These are phyloP conservation scores for Ruditapes philippinarum DNA, from an alignment of 1,140 invertebrate genomes.

Conservation along the genomic window DNA sequence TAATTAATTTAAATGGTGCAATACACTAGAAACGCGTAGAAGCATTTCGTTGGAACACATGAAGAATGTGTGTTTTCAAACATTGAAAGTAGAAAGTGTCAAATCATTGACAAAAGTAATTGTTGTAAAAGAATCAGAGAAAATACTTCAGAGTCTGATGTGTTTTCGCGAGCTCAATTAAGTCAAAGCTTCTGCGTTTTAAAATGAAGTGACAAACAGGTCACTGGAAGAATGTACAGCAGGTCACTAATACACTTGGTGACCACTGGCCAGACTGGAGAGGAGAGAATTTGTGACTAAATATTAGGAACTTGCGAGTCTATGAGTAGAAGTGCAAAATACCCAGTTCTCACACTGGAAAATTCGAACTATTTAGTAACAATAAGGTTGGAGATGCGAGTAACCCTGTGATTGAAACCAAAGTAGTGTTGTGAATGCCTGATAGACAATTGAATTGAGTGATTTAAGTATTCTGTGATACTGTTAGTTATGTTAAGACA, in stretches of 20 bases:
- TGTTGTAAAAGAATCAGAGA: neutral
- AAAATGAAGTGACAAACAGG: slow-evolving; percentile 5
- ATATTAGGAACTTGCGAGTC: too few relatives aligned
- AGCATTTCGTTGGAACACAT: slow-evolving; percentile 14
- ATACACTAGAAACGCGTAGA: neutral
- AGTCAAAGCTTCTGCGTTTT: neutral
- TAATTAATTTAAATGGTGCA: slow-evolving; percentile 27
- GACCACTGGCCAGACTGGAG: too few relatives aligned
- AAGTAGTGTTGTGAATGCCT: too few relatives aligned
- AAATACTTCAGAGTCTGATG: neutral
- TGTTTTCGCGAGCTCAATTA: neutral
- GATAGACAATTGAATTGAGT: too few relatives aligned
- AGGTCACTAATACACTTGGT: too few relatives aligned
- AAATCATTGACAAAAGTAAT: neutral
- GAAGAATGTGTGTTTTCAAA: neutral
- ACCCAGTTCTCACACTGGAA: too few relatives aligned
- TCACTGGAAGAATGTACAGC: neutral
- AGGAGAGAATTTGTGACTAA: too few relatives aligned
- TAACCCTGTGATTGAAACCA: too few relatives aligned
- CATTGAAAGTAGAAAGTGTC: neutral
- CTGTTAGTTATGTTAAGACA: neutral
- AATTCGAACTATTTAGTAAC: too few relatives aligned
- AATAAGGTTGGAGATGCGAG: too few relatives aligned
- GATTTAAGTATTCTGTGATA: slow-evolving; percentile 19
- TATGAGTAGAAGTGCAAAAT: too few relatives aligned